A percentile compares a stretch with the other conserved stretches of the same genome.
Evolutionary conservation across 2,797 vertebrate genomes (phyloP).

Genomic region (Chloroceryle inda): DNA sequence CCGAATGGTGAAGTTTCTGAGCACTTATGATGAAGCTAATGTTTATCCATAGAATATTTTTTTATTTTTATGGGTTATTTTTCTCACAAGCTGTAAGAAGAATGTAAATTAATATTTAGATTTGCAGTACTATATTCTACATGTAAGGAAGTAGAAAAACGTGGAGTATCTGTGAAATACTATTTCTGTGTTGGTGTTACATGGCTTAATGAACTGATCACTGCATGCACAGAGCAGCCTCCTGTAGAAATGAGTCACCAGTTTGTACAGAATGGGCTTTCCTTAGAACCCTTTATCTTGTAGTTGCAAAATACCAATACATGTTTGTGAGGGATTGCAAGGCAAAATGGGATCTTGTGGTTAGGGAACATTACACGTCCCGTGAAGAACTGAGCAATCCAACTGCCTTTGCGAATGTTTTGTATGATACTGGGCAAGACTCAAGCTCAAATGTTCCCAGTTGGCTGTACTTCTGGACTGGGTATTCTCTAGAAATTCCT

Average conservation of each 20-base stretch:
- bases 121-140: neutral
- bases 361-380: neutral
- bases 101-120: neutral
- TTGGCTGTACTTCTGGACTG: neutral
- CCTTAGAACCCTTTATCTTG: neutral
- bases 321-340: neutral
- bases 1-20: neutral
- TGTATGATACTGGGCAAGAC: neutral
- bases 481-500: neutral
- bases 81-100: neutral
- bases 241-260: neutral
- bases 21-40: neutral
- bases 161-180: neutral
- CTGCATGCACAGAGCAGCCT: neutral
- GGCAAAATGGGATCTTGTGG: neutral
- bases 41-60: neutral
- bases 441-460: neutral
- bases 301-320: neutral
- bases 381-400: neutral
- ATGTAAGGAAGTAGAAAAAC: neutral
- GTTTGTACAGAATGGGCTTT: neutral
- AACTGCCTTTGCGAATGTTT: neutral
- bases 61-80: accelerated
- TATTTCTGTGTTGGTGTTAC: neutral
- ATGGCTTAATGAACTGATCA: neutral